Evolutionary conservation across 2,888 invertebrate genomes (phyloP).

Genomic region (Zygogramma bicolorata): DNA sequence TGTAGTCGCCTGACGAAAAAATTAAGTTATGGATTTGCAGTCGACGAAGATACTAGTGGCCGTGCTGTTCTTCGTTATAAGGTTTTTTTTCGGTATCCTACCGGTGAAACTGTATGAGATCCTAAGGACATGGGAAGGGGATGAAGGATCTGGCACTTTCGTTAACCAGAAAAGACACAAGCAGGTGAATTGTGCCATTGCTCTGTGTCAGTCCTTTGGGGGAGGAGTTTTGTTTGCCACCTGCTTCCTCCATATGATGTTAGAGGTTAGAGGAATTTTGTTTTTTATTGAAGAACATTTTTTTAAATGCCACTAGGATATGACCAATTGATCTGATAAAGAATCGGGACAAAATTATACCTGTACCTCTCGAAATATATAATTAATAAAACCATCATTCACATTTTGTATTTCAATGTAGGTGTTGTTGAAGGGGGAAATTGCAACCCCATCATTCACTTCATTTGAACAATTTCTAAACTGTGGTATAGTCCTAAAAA

Average conservation of each 20-base stretch:
- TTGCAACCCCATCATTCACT: too few species aligned
- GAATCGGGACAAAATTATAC: too few species aligned
- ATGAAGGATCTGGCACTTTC: conserved; percentile 53
- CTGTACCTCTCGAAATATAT: too few species aligned
- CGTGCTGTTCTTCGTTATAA: conserved; percentile 65
- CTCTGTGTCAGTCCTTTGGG: conserved; percentile 68
- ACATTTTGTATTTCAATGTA: too few species aligned
- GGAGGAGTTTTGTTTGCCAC: conserved; percentile 72
- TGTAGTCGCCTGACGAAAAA: conserved; percentile 60
- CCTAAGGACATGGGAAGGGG: conserved; percentile 62
- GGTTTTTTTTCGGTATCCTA: conserved; percentile 68
- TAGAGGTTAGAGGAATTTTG: conserved; percentile 60
- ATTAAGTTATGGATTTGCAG: conserved; percentile 68
- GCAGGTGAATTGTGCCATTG: conserved; percentile 61
- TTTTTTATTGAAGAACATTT: neutral
- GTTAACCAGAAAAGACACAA: conserved; percentile 59
- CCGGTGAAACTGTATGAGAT: conserved; percentile 67
- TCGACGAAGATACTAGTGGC: conserved; percentile 68
- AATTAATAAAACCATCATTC: too few species aligned
- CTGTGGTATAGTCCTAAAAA: too few species aligned
- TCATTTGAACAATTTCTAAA: too few species aligned
- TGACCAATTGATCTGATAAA: too few species aligned
- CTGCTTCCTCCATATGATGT: conserved; percentile 72
- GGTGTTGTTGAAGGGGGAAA: too few species aligned
- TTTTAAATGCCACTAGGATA: too few species aligned